These are phyloP conservation scores for Apolygus lucorum DNA, from an alignment of 1,140 invertebrate species.

Conservation along the genomic window DNA sequence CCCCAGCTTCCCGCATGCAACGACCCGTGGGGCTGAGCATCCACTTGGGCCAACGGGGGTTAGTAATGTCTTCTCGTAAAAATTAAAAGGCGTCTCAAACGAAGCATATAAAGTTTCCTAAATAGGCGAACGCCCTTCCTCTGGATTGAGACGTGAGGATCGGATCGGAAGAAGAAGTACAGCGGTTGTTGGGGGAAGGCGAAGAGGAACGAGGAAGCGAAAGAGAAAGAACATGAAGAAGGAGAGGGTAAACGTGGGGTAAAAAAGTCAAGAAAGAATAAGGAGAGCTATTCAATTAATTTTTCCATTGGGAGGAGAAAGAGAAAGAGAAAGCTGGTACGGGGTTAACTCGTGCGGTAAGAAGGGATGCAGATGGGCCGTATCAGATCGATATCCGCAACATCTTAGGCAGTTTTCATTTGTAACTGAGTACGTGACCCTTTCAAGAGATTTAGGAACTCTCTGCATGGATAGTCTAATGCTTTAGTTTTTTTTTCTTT, in stretches of 20 bases:
- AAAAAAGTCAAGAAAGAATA: slow-evolving; percentile 12
- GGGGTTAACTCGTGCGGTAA: slow-evolving; percentile 30
- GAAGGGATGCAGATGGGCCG: slow-evolving; percentile 28
- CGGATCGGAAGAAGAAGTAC: not conserved
- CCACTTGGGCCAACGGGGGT: not conserved
- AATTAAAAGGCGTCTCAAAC: slow-evolving; percentile 20
- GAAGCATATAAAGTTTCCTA: slow-evolving; percentile 19
- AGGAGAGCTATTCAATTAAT: slow-evolving; percentile 32
- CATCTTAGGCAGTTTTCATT: slow-evolving; percentile 23
- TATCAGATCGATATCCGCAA: slow-evolving; percentile 22
- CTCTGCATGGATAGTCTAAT: slow-evolving; percentile 2
- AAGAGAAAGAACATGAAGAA: not conserved
- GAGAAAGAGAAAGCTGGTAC: not conserved
- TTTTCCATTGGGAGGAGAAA: slow-evolving; percentile 30
- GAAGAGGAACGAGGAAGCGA: not conserved
- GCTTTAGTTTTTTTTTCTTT: not conserved
- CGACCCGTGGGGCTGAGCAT: not conserved
- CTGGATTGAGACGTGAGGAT: slow-evolving; percentile 20
- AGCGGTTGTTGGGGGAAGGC: not conserved
- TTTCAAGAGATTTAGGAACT: slow-evolving; percentile 16
- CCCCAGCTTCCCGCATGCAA: too few relatives aligned
- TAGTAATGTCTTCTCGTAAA: slow-evolving; percentile 21
- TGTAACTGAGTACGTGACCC: slow-evolving; percentile 20
- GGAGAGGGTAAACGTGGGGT: not conserved
- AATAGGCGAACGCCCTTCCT: slow-evolving; percentile 10